A percentile compares a stretch with the other conserved stretches of the same genome.
Conservation (phyloP, 2,888 invertebrate species). For the Philopedon plagiatum region DNA sequence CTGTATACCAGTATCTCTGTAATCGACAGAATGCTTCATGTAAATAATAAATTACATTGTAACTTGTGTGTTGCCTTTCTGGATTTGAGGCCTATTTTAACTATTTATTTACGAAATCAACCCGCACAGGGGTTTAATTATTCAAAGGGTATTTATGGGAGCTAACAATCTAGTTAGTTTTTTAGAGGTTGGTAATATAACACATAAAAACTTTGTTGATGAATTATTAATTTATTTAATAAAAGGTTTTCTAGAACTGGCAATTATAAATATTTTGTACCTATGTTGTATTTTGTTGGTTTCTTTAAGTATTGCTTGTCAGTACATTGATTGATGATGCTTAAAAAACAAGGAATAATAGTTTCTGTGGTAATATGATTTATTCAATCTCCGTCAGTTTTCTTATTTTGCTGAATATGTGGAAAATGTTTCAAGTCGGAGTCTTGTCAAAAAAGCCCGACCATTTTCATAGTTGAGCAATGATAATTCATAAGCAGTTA, state of each 20-base stretch:
- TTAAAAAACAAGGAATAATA: too few relatives aligned
- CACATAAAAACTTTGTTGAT: not conserved
- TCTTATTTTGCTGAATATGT: too few relatives aligned
- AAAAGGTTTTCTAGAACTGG: not conserved
- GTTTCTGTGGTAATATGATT: too few relatives aligned
- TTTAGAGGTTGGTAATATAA: not conserved
- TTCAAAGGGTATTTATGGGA: not conserved
- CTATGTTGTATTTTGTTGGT: too few relatives aligned
- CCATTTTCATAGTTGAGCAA: too few relatives aligned
- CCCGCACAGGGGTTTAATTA: not conserved
- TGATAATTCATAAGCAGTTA: too few relatives aligned
- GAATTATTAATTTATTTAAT: not conserved
- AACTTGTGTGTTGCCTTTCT: constrained; percentile 4
- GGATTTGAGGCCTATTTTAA: constrained; percentile 9
- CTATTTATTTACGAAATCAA: constrained; percentile 6
- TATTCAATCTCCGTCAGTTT: too few relatives aligned
- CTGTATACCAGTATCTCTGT: too few relatives aligned
- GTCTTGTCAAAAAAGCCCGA: too few relatives aligned
- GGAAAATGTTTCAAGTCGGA: too few relatives aligned
- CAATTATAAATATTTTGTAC: not conserved
- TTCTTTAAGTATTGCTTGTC: too few relatives aligned
- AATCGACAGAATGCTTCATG: not conserved
- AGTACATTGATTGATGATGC: too few relatives aligned
- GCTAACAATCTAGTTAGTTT: not conserved
- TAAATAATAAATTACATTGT: not conserved